A percentile compares a stretch with the other conserved stretches of the same genome.
Conservation (phyloP, 2,888 invertebrate species). For the Pheosia gnoma region DNA sequence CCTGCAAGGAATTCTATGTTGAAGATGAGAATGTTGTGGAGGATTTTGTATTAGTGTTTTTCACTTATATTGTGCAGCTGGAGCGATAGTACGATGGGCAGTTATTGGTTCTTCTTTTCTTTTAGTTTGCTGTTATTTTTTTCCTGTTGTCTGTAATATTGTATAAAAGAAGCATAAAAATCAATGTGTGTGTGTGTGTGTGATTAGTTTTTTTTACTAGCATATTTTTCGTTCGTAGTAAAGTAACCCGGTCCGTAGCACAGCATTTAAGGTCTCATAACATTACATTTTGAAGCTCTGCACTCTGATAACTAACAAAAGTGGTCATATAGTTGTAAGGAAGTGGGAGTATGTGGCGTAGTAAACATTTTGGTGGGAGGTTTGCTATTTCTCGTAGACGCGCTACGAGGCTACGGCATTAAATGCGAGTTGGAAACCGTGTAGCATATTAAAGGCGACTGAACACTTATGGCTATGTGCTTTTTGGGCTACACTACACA, state of each 20-base stretch:
- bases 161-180: no score
- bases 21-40: background rate
- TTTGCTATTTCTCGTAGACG: slow-evolving; percentile 28
- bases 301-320: background rate
- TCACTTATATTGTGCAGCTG: no score
- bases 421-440: background rate
- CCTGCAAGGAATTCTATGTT: background rate
- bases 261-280: no score
- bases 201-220: no score
- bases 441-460: background rate
- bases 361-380: slow-evolving; percentile 20
- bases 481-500: no score
- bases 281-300: background rate
- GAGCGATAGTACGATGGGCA: no score
- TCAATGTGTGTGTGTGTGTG: slow-evolving; percentile 15
- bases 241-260: no score
- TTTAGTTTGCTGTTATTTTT: no score
- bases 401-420: slow-evolving; percentile 26
- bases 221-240: no score
- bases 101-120: no score
- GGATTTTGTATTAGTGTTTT: background rate
- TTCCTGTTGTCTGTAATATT: no score
- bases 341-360: slow-evolving; percentile 30
- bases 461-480: background rate
- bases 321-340: background rate